phyloP scores from a whole-genome alignment of 2,113 vertebrate genomes.

The Paramormyrops kingsleyae region DNA sequence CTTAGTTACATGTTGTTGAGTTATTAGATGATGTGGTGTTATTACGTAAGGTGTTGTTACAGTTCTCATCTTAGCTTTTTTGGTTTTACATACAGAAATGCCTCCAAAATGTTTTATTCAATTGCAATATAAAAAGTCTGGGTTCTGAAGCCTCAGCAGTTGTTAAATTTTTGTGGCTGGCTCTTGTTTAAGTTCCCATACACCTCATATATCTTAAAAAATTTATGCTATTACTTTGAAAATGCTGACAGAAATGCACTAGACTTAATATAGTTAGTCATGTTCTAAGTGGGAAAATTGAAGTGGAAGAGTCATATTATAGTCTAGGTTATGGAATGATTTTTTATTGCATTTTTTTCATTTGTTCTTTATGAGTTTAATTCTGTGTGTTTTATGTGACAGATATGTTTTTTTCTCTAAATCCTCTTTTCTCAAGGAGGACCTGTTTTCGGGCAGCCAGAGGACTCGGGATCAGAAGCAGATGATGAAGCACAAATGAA shows the following conservation, averaged over 20 bases:
- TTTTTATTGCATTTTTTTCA: not conserved
- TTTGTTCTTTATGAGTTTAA: not conserved
- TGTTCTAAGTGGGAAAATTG: not conserved
- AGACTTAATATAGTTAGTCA: not conserved
- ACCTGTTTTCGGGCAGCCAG: conserved; percentile 75
- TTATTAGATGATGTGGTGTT: not conserved
- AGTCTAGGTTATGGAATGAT: not conserved
- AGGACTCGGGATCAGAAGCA: conserved; percentile 82
- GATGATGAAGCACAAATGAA: conserved; percentile 88
- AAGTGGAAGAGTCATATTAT: not conserved
- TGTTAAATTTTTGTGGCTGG: not conserved
- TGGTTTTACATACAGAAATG: not conserved
- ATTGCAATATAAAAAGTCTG: not conserved
- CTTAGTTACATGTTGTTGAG: not conserved
- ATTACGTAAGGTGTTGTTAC: not conserved
- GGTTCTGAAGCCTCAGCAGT: not conserved
- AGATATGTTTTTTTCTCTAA: not conserved
- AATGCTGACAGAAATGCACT: not conserved
- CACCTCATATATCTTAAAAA: conserved; percentile 13
- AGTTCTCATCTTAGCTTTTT: not conserved
- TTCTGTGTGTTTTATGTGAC: not conserved
- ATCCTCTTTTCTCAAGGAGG: conserved; percentile 49
- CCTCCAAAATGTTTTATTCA: not conserved
- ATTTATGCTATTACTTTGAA: not conserved
- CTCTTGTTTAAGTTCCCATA: not conserved